Evolutionary conservation across 1,140 invertebrate genomes (phyloP).

Genomic region (Phocides pigmalion): DNA sequence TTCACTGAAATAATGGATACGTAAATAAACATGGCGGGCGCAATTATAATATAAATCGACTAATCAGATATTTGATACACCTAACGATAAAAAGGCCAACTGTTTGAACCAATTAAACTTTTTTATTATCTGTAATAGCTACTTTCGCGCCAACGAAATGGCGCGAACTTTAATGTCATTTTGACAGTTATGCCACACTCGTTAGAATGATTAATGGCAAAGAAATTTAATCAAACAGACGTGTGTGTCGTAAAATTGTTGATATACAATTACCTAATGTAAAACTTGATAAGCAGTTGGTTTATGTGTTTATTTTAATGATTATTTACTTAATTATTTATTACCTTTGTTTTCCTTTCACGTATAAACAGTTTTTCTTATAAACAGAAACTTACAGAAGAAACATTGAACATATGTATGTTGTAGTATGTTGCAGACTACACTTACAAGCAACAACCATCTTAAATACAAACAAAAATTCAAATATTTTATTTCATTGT

Average conservation of each 20-base stretch:
- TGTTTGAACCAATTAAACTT: conserved; percentile 7
- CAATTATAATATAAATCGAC: conserved; percentile 20
- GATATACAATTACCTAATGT: neutral
- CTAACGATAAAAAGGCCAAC: conserved; percentile 1
- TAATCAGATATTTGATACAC: conserved; percentile 16
- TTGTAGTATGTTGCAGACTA: too few species aligned
- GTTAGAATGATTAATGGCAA: conserved; percentile 10
- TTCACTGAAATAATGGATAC: conserved; percentile 3
- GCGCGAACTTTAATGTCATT: conserved; percentile 23
- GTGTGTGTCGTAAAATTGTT: neutral
- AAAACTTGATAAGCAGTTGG: neutral
- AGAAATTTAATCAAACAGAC: conserved; percentile 2
- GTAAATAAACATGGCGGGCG: conserved; percentile 11
- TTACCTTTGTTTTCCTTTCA: too few species aligned
- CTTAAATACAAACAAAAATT: too few species aligned
- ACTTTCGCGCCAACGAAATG: conserved; percentile 8
- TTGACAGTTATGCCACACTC: conserved; percentile 8
- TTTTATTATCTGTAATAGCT: neutral
- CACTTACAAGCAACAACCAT: too few species aligned
- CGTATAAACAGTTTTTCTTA: too few species aligned
- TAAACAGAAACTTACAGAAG: too few species aligned
- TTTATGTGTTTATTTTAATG: neutral
- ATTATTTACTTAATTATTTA: too few species aligned
- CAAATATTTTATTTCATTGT: too few species aligned
- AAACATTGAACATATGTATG: too few species aligned